Evolutionary conservation across 2,797 vertebrate species (phyloP).

Genomic region (Pelobates cultripes): DNA sequence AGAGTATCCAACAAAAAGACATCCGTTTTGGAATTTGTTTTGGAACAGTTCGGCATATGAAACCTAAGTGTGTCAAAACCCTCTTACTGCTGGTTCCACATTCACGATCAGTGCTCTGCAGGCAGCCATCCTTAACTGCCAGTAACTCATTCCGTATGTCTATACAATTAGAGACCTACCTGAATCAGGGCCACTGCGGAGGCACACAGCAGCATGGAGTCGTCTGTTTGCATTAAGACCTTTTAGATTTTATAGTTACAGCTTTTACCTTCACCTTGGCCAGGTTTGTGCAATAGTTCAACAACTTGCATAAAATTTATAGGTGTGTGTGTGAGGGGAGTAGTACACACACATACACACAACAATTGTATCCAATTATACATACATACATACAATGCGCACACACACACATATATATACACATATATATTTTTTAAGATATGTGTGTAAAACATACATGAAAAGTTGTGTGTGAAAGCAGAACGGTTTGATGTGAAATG

Average conservation of each 20-base stretch:
- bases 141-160: slow-evolving; percentile 38
- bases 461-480: too few species aligned
- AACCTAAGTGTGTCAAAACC: slow-evolving; percentile 42
- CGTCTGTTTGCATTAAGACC: not conserved
- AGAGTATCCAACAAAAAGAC: slow-evolving; percentile 51
- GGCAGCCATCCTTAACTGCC: slow-evolving; percentile 17
- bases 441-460: too few species aligned
- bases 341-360: too few species aligned
- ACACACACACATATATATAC: too few species aligned
- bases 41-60: slow-evolving; percentile 50
- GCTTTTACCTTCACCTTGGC: too few species aligned
- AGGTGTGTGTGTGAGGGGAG: too few species aligned
- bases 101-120: slow-evolving; percentile 32
- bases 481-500: too few species aligned
- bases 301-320: too few species aligned
- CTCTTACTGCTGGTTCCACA: slow-evolving; percentile 28
- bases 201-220: not conserved
- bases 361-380: too few species aligned
- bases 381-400: too few species aligned
- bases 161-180: slow-evolving; percentile 16
- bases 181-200: not conserved
- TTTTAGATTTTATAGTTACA: not conserved
- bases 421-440: too few species aligned
- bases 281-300: too few species aligned
- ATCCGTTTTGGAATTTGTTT: slow-evolving; percentile 54